These are phyloP conservation scores for Hippocampus comes DNA, from an alignment of 2,113 vertebrate species.

Conservation along the genomic window DNA sequence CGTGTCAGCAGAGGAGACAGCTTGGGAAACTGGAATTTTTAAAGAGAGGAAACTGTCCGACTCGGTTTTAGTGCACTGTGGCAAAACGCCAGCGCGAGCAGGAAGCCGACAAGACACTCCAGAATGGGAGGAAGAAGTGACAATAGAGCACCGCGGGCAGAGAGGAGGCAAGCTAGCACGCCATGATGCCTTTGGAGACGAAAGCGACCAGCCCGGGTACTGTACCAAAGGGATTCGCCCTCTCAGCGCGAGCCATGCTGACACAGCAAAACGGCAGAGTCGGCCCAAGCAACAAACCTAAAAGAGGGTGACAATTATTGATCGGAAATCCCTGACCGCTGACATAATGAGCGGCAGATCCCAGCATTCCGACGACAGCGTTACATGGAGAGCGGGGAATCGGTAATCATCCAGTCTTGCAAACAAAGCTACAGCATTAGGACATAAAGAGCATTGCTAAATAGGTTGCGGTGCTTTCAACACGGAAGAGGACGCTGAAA, in stretches of 20 bases:
- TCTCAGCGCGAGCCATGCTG: slow-evolving; percentile 43
- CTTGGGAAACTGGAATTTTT: slow-evolving; percentile 60
- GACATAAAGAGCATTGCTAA: slow-evolving; percentile 35
- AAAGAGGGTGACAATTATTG: background rate
- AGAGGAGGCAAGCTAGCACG: background rate
- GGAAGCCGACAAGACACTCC: slow-evolving; percentile 42
- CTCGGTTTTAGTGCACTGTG: slow-evolving; percentile 44
- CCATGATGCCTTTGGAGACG: background rate
- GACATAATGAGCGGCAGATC: slow-evolving; percentile 8
- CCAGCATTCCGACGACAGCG: slow-evolving; percentile 48
- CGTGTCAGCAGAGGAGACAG: slow-evolving; percentile 54
- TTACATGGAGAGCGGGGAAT: slow-evolving; percentile 50
- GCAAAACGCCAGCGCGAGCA: slow-evolving; percentile 19
- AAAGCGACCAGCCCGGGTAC: background rate
- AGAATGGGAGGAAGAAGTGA: slow-evolving; percentile 22
- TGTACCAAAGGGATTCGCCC: slow-evolving; percentile 3
- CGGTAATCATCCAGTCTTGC: slow-evolving; percentile 48
- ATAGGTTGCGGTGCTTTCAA: slow-evolving; percentile 31
- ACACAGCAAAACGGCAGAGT: slow-evolving; percentile 24
- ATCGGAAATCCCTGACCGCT: background rate
- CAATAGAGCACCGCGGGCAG: slow-evolving; percentile 3
- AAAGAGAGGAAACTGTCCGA: slow-evolving; percentile 58
- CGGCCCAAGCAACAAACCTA: background rate
- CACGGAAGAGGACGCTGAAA: slow-evolving; percentile 26
- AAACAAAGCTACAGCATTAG: slow-evolving; percentile 33